Evolutionary conservation across 2,113 vertebrate genomes (phyloP), one percentile per base, ranked within the genome.

Genomic region (Galeopterus variegatus): DNA sequence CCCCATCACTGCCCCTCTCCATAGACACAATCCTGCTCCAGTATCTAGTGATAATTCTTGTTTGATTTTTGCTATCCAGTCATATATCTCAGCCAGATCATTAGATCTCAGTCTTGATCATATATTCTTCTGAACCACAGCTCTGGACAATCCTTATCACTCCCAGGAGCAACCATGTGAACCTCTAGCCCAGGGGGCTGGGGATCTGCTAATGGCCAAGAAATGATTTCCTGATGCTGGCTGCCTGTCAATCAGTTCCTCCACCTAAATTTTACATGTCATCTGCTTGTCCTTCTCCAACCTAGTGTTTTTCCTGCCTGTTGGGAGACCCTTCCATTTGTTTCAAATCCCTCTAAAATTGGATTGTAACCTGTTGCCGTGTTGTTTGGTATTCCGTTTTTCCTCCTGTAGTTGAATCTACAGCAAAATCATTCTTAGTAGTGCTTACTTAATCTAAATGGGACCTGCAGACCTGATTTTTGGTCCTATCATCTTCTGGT

Each of bases 311-410:
- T 48, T 88, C 21, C 19, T 84, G 7, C n/a, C 12, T 60, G 19
- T 52, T 24, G 15, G 67, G 21, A 73, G 14, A 86, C 2, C 0
- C 73, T 90, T 80, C 54, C 8, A 19, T 50, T 73, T 88, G 36
- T 77, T 94, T 67, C 48, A 91, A 56, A 77, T 58, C 6, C 86
- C 24, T 88, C 15, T 84, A 58, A 95, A 83, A 36, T 60, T 81
- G 13, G 4, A 85, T 77, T 62, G 6, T 41, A 77, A 60, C 21
- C 62, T 80, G 11, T 60, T 50, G 1, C 18, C 23, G 31, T 36
- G n/a, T 41, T 92, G 33, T n/a, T 92, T 60, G 76, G 12, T 41
- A 75, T 60, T 12, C 65, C 21, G 15, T 83, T 84, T 95, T 50
- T 52, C 26, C 41, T 45, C 48, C 6, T 21, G 23, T 48, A 23